A percentile compares a stretch with the other conserved stretches of the same genome.
These are phyloP conservation scores for Grantiella picta DNA, from an alignment of 2,113 vertebrate genomes.

Conservation along the genomic window DNA sequence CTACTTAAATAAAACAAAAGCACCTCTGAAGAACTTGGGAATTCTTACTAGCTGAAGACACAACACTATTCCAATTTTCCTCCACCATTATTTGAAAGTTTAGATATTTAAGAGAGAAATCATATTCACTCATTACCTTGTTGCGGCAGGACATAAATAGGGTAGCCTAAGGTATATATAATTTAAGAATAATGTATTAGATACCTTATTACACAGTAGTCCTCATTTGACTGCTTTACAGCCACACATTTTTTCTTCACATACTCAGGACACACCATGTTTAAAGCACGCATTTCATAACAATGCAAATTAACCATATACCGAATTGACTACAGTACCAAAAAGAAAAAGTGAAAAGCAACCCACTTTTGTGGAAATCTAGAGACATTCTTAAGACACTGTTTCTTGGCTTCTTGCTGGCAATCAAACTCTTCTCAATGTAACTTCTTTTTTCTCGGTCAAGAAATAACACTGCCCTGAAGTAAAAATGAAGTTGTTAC, in stretches of 20 bases:
- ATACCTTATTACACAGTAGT: neutral
- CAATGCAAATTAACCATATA: neutral
- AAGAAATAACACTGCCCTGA: conserved; percentile 85
- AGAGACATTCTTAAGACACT: conserved; percentile 85
- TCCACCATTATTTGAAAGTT: neutral
- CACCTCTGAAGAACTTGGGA: neutral
- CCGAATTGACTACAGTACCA: neutral
- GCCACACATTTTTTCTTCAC: neutral
- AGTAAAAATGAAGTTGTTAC: neutral
- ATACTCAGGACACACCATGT: neutral
- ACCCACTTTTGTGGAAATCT: conserved; percentile 90
- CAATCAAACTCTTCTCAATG: conserved; percentile 69
- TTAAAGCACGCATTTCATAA: neutral
- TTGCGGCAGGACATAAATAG: neutral
- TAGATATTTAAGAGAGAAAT: neutral
- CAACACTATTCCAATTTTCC: neutral
- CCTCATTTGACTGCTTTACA: neutral
- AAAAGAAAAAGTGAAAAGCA: neutral
- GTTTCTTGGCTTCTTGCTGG: conserved; percentile 74
- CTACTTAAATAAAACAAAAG: neutral
- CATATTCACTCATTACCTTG: neutral
- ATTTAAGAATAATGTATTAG: neutral
- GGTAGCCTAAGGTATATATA: neutral
- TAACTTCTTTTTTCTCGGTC: conserved; percentile 84
- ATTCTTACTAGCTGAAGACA: neutral